Percentiles rank a stretch among this genome's conserved stretches.
Conservation (phyloP, 2,797 vertebrate genomes). For the Gymnodraco acuticeps region DNA sequence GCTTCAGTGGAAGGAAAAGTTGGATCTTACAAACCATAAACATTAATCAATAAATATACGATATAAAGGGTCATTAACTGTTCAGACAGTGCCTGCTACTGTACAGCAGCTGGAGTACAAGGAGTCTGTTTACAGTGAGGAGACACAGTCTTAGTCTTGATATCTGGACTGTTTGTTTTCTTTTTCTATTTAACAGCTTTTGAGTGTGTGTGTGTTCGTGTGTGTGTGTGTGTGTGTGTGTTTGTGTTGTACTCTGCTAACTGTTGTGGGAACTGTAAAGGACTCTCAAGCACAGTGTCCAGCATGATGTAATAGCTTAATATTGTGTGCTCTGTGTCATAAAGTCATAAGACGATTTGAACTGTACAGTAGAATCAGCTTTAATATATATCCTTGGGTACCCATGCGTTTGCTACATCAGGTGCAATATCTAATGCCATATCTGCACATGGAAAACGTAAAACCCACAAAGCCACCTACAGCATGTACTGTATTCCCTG, state of each 20-base stretch:
- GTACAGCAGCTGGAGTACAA: background rate
- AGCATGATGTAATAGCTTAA: background rate
- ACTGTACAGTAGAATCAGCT: slow-evolving; percentile 2
- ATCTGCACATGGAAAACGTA: background rate
- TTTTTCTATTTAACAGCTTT: background rate
- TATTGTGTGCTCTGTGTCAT: background rate
- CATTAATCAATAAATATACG: background rate
- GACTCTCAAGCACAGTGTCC: background rate
- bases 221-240: background rate
- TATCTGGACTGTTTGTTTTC: background rate
- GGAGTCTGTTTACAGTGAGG: background rate
- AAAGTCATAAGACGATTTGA: background rate
- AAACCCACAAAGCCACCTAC: background rate
- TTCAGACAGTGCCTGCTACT: background rate
- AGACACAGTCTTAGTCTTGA: background rate
- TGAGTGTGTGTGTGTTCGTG: background rate
- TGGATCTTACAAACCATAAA: background rate
- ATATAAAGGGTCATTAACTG: background rate
- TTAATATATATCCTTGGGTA: background rate
- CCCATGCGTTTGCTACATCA: background rate
- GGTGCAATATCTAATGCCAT: background rate
- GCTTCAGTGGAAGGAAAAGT: background rate
- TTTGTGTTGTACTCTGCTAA: background rate
- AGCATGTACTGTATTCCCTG: background rate
- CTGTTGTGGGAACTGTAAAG: background rate